Conservation (phyloP, 2,113 vertebrate species). For the Erythrocebus patas region DNA sequence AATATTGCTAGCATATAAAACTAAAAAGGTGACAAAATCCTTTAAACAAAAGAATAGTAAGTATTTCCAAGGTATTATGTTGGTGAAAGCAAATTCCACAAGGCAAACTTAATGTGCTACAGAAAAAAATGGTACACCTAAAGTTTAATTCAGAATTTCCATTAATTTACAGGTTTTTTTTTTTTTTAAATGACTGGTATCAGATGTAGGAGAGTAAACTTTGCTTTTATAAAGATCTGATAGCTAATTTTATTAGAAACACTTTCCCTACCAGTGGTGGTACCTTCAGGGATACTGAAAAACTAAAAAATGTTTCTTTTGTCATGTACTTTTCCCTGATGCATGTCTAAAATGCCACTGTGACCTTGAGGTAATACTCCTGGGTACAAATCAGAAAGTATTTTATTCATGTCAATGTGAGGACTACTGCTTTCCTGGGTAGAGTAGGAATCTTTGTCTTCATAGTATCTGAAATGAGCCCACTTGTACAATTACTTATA, state of each 20-base stretch:
- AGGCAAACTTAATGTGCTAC: neutral
- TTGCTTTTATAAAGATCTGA: neutral
- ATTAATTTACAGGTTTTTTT: neutral
- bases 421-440: too few relatives aligned
- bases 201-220: neutral
- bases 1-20: neutral
- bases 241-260: conserved; percentile 22
- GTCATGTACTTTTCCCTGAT: neutral
- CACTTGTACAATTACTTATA: neutral
- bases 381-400: neutral
- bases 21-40: conserved; percentile 24
- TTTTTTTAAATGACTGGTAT: neutral
- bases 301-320: neutral
- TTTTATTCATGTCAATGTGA: neutral
- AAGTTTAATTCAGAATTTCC: conserved; percentile 33
- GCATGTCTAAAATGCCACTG: neutral
- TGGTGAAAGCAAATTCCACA: conserved; percentile 33
- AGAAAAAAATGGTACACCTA: neutral
- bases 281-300: neutral
- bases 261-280: neutral
- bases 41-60: conserved; percentile 9
- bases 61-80: neutral
- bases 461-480: neutral
- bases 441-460: neutral
- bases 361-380: neutral